Percentiles rank a stretch among this genome's conserved stretches.
Evolutionary conservation across 2,888 invertebrate genomes (phyloP).

Genomic region (Drosophila cognata): DNA sequence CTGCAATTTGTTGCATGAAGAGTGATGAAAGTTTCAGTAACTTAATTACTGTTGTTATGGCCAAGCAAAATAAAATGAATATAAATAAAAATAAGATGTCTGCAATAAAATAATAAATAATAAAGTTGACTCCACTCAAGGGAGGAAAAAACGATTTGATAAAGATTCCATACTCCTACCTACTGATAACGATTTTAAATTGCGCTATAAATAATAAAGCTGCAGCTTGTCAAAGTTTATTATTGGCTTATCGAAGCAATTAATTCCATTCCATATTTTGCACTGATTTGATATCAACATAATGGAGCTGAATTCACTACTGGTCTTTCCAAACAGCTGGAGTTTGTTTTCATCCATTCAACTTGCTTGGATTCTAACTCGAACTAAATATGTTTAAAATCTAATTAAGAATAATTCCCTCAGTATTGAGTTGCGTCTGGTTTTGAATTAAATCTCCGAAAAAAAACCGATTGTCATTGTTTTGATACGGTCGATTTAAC

Average conservation of each 20-base stretch:
- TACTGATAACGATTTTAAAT: background rate
- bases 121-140: background rate
- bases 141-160: background rate
- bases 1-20: no score
- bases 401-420: background rate
- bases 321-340: background rate
- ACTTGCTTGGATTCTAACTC: no score
- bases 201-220: background rate
- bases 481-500: slow-evolving; percentile 56
- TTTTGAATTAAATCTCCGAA: no score
- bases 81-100: background rate
- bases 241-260: background rate
- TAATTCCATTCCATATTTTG: background rate
- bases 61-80: no score
- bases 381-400: background rate
- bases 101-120: background rate
- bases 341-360: background rate
- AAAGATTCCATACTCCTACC: no score
- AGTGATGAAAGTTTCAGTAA: no score
- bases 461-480: slow-evolving; percentile 35
- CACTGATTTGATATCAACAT: background rate
- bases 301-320: no score
- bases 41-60: no score
- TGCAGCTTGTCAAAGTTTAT: background rate
- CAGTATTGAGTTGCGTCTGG: background rate